Conservation (phyloP, 2,888 invertebrate species). For the Abrostola tripartita region DNA sequence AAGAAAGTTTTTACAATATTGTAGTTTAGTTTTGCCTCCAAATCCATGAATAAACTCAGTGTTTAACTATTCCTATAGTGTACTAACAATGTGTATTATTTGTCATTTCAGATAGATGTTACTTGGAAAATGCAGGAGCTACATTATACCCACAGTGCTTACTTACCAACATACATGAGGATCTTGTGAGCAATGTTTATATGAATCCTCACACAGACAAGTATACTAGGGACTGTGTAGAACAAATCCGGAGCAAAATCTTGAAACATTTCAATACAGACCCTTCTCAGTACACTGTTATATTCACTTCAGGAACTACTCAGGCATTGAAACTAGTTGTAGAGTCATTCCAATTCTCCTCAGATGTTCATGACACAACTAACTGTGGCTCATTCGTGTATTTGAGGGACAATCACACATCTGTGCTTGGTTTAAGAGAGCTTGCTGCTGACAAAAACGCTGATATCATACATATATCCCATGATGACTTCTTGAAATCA, state of each 20-base stretch:
- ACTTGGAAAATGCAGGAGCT: slow-evolving; percentile 97
- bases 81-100: too few species aligned
- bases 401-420: slow-evolving; percentile 97
- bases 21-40: too few species aligned
- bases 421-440: slow-evolving; percentile 97
- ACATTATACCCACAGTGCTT: slow-evolving; percentile 94
- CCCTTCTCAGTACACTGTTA: slow-evolving; percentile 93
- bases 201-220: slow-evolving; percentile 97
- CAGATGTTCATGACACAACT: slow-evolving; percentile 59
- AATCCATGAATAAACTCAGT: too few species aligned
- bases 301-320: slow-evolving; percentile 99
- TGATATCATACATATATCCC: slow-evolving; percentile 88
- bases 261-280: slow-evolving; percentile 95
- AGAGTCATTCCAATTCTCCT: slow-evolving; percentile 92
- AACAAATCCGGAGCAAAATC: slow-evolving; percentile 94
- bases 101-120: slow-evolving; percentile 89
- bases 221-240: slow-evolving; percentile 94
- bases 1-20: too few species aligned
- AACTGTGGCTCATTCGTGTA: slow-evolving; percentile 92
- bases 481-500: slow-evolving; percentile 86
- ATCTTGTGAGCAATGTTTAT: slow-evolving; percentile 92
- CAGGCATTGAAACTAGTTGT: slow-evolving; percentile 94
- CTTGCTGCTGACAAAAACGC: slow-evolving; percentile 88
- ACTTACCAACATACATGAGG: slow-evolving; percentile 89
- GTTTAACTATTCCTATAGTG: slow-evolving; percentile 17